Evolutionary conservation across 2,113 vertebrate genomes (phyloP), one percentile per base, ranked within the genome.

Genomic region (Stercorarius parasiticus): DNA sequence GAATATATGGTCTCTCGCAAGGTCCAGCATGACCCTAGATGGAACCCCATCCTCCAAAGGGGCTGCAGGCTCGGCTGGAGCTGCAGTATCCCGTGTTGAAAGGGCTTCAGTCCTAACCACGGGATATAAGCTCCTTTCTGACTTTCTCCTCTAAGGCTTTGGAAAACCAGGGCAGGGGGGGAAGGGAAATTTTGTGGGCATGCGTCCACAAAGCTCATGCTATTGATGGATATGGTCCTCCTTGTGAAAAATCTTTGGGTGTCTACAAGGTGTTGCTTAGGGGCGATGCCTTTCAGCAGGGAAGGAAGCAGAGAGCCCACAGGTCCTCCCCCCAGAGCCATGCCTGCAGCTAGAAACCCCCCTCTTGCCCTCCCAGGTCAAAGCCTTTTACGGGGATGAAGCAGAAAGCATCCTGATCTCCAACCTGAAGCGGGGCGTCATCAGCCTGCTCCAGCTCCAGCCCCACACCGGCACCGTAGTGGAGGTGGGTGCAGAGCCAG

Each of bases 381-480:
- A 96, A 82, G 85, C 74, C 22, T 42, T 97, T 45, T 97, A 97
- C 0, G 80, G 88, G 56, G 65, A 97, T 0, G 11, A 70, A 77
- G 77, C 55, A 3, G 89, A 94, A 76, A 94, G 70, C 10, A 27
- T 84, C 69, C 89, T 94, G 43, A 62, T 72, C 18, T 82, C 96
- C 1, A 97, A 98, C 55, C 65, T 98, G 82, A 98, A 98, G 59
- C 82, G 96, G 32, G 97, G 97, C 4, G 25, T 98, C 15, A 0
- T 90, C 93, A 94, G 97, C 8, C 93, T 98, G 52, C 52, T 95
- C 88, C 97, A 98, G 84, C 70, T 97, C 32, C 97, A 98, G 88
- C 58, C 71, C 34, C 86, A 96, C 0, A 6, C 91, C 0, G 86
- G 96, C 65, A 97, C 40, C 4, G 1, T 52, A 1, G 42, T 72